Conservation (phyloP, 2,113 vertebrate genomes). For the Phycodurus eques region DNA sequence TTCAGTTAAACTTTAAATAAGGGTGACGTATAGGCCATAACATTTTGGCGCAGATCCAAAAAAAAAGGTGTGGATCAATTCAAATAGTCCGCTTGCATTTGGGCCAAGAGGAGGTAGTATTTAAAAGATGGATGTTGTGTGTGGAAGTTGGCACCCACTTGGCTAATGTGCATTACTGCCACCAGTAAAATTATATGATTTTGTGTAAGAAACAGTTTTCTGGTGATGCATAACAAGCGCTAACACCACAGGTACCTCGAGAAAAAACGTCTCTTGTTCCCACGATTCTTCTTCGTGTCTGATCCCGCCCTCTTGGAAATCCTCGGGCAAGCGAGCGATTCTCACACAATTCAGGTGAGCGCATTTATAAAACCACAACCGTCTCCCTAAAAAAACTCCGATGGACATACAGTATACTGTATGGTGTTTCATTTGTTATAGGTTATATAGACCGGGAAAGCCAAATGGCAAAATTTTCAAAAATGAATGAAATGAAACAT, state of each 20-base stretch:
- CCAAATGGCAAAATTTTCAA: background rate
- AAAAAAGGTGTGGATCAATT: no score
- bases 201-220: background rate
- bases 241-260: constrained; percentile 80
- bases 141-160: no score
- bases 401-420: background rate
- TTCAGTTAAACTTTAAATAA: no score
- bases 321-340: constrained; percentile 86
- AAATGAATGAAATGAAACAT: constrained; percentile 6
- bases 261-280: constrained; percentile 85
- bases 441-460: background rate
- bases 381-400: background rate
- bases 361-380: background rate
- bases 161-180: no score
- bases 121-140: no score
- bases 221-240: background rate
- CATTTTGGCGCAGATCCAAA: no score
- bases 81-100: no score
- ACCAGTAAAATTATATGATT: background rate
- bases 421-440: background rate
- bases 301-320: constrained; percentile 89
- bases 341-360: constrained; percentile 83
- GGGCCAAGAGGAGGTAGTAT: no score
- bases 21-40: no score
- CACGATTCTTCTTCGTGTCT: constrained; percentile 90